These are phyloP conservation scores for Axinella damicornis DNA, from an alignment of 37 sponge, comb jelly and placozoan genomes.

Conservation along the genomic window DNA sequence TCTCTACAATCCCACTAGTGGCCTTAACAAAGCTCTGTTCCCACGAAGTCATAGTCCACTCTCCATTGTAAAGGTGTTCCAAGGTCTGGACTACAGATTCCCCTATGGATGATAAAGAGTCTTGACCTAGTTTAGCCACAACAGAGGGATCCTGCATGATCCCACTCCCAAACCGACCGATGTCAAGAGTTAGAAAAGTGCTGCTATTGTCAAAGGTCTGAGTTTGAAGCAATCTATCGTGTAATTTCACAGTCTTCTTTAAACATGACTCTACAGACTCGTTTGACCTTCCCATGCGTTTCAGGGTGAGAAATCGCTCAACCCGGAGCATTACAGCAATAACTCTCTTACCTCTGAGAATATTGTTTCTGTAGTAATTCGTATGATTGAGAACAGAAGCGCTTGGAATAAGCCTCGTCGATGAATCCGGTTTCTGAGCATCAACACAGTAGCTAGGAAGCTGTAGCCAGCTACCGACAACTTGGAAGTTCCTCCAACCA, in stretches of 20 bases:
- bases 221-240: not conserved
- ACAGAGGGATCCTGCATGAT: slow-evolving; percentile 9
- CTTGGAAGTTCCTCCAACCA: slow-evolving; percentile 18
- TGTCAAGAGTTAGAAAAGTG: slow-evolving; percentile 23
- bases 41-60: not conserved
- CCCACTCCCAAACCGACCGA: slow-evolving; percentile 40
- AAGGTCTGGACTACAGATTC: not conserved
- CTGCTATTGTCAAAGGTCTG: not conserved
- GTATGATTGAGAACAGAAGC: not conserved
- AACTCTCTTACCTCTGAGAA: not conserved
- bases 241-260: not conserved
- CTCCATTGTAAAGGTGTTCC: slow-evolving; percentile 16
- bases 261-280: slow-evolving; percentile 32
- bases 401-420: slow-evolving; percentile 28
- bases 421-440: not conserved
- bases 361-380: slow-evolving; percentile 8
- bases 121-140: not conserved
- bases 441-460: not conserved
- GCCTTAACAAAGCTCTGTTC: slow-evolving; percentile 30
- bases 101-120: slow-evolving; percentile 10
- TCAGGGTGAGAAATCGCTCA: slow-evolving; percentile 24
- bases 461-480: slow-evolving; percentile 14
- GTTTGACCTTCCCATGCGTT: not conserved
- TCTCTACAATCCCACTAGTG: slow-evolving; percentile 31
- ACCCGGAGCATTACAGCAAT: slow-evolving; percentile 40